A percentile compares a stretch with the other conserved stretches of the same genome.
Evolutionary conservation across 2,113 vertebrate genomes (phyloP).

Genomic region (Todiramphus chloris): DNA sequence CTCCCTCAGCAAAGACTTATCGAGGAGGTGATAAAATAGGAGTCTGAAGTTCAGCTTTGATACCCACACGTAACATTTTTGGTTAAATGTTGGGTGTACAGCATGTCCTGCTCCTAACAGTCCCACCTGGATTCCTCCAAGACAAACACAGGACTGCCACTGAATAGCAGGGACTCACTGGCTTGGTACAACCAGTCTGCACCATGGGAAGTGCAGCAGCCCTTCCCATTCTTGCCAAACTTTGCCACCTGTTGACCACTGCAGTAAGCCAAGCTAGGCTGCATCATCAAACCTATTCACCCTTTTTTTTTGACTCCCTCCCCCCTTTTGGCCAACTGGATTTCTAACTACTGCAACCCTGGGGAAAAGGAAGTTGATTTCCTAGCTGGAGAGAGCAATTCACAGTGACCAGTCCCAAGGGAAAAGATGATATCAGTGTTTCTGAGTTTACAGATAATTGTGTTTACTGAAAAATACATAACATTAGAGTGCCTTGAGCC

Average conservation of each 20-base stretch:
- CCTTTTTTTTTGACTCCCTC: too few species aligned
- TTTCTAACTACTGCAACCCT: neutral
- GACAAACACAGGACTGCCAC: neutral
- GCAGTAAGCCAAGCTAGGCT: neutral
- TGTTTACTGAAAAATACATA: slow-evolving; percentile 41
- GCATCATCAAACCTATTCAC: neutral
- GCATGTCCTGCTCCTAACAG: fast-evolving
- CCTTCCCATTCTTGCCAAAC: neutral
- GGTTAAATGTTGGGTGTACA: neutral
- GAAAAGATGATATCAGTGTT: slow-evolving; percentile 43
- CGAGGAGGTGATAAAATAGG: neutral
- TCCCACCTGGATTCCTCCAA: neutral
- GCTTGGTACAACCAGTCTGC: neutral
- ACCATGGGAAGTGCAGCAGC: fast-evolving
- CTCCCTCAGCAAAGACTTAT: neutral
- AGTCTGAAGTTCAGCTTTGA: neutral
- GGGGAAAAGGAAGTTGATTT: neutral
- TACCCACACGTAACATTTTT: neutral
- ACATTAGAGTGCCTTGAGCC: slow-evolving; percentile 25
- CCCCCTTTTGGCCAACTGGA: neutral
- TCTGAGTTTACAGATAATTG: slow-evolving; percentile 50
- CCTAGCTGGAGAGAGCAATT: neutral
- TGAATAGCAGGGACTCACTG: neutral
- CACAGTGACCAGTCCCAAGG: slow-evolving; percentile 1
- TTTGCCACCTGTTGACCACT: neutral